Conservation (phyloP, 2,797 vertebrate species). For the Odontamblyopus rebecca region DNA sequence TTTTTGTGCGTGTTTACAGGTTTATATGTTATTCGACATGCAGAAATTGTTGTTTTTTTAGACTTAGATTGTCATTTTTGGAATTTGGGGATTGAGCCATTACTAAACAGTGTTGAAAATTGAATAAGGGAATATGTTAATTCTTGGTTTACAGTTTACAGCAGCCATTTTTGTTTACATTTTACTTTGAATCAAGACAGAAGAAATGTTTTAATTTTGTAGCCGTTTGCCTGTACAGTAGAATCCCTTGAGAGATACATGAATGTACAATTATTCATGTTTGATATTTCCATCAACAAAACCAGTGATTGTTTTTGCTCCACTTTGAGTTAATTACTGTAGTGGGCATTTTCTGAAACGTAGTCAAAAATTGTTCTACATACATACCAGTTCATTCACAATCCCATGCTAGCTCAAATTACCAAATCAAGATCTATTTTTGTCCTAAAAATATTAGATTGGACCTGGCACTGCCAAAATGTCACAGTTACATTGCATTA, state of each 20-base stretch:
- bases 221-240: conserved; percentile 48
- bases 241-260: conserved; percentile 57
- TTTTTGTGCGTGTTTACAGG: conserved; percentile 40
- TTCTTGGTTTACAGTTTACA: conserved; percentile 38
- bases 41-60: conserved; percentile 35
- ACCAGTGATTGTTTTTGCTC: conserved; percentile 55
- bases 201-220: conserved; percentile 30
- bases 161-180: conserved; percentile 45
- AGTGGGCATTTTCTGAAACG: conserved; percentile 43
- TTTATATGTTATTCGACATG: conserved; percentile 41
- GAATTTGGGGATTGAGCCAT: conserved; percentile 49
- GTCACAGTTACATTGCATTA: conserved; percentile 21
- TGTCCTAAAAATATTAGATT: conserved; percentile 36
- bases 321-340: conserved; percentile 50
- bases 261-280: conserved; percentile 73
- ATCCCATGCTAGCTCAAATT: conserved; percentile 49
- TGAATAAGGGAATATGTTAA: conserved; percentile 32
- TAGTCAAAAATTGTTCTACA: conserved; percentile 41
- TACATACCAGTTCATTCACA: conserved; percentile 19
- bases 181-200: conserved; percentile 45
- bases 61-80: conserved; percentile 37
- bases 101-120: conserved; percentile 25
- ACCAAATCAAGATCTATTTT: conserved; percentile 29
- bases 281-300: conserved; percentile 44
- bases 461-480: conserved; percentile 71